Evolutionary conservation across 1,140 invertebrate species (phyloP).

Genomic region (Apis florea): DNA sequence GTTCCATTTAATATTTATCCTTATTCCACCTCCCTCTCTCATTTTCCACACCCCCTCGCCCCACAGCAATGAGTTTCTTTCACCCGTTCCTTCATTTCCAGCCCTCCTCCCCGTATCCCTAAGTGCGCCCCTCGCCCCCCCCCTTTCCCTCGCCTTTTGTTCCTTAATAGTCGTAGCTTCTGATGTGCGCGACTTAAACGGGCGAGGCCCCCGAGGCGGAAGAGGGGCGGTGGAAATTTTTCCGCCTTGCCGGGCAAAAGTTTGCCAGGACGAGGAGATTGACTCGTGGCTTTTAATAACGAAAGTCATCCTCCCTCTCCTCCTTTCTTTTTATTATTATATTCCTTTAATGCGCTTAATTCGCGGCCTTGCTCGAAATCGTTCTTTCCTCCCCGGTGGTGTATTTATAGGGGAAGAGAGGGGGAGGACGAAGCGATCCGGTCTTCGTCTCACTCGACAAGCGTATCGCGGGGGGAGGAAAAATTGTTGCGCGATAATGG

Average conservation of each 20-base stretch:
- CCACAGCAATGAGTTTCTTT: constrained; percentile 30
- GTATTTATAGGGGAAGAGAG: too few species aligned
- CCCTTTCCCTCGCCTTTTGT: constrained; percentile 33
- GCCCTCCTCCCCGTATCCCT: background rate
- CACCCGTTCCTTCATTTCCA: constrained; percentile 10
- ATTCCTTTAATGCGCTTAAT: background rate
- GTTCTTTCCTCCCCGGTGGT: background rate
- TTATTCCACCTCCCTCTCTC: background rate
- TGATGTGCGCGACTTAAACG: constrained; percentile 19
- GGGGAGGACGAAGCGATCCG: too few species aligned
- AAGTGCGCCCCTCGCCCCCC: constrained; percentile 26
- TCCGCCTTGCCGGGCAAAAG: constrained; percentile 9
- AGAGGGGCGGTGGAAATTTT: constrained; percentile 24
- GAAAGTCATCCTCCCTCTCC: background rate
- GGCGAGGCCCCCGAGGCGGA: background rate
- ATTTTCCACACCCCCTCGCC: constrained; percentile 10
- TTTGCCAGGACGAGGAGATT: background rate
- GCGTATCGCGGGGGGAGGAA: too few species aligned
- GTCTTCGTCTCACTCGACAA: too few species aligned
- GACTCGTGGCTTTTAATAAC: constrained; percentile 34
- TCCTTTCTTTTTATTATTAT: too few species aligned
- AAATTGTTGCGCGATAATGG: constrained; percentile 12
- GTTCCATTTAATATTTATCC: constrained; percentile 39
- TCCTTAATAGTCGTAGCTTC: constrained; percentile 33
- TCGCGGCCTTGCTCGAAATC: background rate